Base-by-base conservation (phyloP, 2,888 invertebrate species). In the Baronia brevicornis region DNA sequence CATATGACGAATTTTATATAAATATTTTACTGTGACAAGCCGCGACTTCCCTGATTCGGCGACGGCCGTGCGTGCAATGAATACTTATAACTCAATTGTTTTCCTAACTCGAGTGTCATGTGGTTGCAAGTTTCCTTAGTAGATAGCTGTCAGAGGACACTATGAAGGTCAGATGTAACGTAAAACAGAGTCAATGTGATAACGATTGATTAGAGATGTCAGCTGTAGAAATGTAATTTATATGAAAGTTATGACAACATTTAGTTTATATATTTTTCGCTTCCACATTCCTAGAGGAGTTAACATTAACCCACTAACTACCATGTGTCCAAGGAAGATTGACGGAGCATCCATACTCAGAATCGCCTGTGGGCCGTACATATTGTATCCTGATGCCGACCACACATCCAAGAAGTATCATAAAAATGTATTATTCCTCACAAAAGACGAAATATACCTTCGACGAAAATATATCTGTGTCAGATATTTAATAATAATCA, bases 81-180 rank as follows among this genome's bases (percentile, higher is more conserved):
- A 36, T 27, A 28, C 14, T 12, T 22, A 36, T 31, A 22, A 37
- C 31, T 38, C 35, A 33, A 43, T 40, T 43, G 41, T 43, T 40
- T 39, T 38, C 37, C 38, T 40, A 38, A 34, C 30, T 36, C 29
- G 27, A 38, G 39, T 38, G 35, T 32, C 38, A 41, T 24, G 32
- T 36, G 18, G 19, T 6, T 22, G 30, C 21, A 23, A 23, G 39
- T 35, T 38, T 36, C 41, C 33, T 31, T 30, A 26, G 28, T 9
- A 38, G 30, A 41, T 31, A 36, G 21, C 23, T 28, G 24, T 29
- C 22, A 32, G 37, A 44, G 37, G 41, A 37, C 38, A 31, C 32
- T 23, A 13, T 32, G 38, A 46, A 46, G 41, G 40, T 43, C 40
- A 38, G 6, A 19, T 5, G 14, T 6, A 17, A 18, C 19, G 7